Conservation (phyloP, 1,140 invertebrate species). For the Mamestra configurata region DNA sequence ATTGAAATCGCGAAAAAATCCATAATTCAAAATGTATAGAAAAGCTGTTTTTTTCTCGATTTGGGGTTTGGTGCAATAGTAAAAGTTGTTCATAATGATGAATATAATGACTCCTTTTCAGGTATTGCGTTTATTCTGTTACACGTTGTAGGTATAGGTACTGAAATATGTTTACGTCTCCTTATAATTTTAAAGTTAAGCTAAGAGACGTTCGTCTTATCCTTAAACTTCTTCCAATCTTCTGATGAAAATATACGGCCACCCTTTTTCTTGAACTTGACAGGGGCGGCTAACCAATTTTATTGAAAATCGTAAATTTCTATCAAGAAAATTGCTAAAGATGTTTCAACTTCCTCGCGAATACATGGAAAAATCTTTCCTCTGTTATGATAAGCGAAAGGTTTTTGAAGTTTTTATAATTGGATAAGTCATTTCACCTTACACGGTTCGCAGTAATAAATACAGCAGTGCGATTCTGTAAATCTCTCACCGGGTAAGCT, state of each 20-base stretch:
- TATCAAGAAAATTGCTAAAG: constrained; percentile 13
- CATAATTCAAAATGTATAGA: too few species aligned
- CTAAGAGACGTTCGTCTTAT: background rate
- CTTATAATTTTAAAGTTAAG: too few species aligned
- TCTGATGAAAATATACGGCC: constrained; percentile 1
- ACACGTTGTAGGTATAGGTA: too few species aligned
- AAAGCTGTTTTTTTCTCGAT: too few species aligned
- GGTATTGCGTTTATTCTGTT: too few species aligned
- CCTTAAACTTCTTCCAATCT: background rate
- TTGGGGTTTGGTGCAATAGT: too few species aligned
- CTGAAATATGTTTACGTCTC: too few species aligned
- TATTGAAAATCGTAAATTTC: constrained; percentile 13
- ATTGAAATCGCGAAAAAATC: too few species aligned
- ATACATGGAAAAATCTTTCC: background rate
- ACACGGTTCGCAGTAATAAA: background rate
- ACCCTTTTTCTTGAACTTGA: constrained; percentile 4
- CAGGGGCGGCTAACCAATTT: background rate
- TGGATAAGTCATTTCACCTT: background rate
- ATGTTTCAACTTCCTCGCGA: constrained; percentile 12
- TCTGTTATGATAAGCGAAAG: background rate
- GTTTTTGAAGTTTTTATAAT: background rate
- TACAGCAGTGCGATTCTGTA: too few species aligned
- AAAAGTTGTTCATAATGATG: too few species aligned
- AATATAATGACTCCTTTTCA: too few species aligned
- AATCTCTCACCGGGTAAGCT: too few species aligned